Evolutionary conservation across 2,797 vertebrate species (phyloP), one percentile per base, ranked within the genome.

Genomic region (Pseudopleuronectes americanus): DNA sequence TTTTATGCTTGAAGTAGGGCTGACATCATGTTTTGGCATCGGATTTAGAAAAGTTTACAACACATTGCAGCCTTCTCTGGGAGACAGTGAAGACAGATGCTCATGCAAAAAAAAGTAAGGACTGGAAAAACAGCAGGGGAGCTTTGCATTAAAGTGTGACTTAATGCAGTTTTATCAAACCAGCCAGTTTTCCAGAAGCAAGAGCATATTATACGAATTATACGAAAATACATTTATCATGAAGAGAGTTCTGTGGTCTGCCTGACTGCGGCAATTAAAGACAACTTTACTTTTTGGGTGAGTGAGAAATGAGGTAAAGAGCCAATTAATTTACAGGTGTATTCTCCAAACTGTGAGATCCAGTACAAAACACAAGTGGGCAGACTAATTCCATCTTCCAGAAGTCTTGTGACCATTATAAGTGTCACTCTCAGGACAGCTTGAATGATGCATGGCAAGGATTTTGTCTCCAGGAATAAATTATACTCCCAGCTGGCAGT

Each of bases 111-210:
- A 61, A 64, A 33, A 63, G 64, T 23, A 13, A 60, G 65, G 68
- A 69, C 77, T 7, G 28, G 66, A 68, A 83, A 80, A 85, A 79
- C 72, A 83, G 49, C 59, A 84, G 77, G 61, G 69, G 73, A 26
- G 72, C 60, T 55, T 64, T 61, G 38, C 83, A 86, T 85, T 90
- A 68, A 88, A 87, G 76, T 84, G 76, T 28, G 22, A 79, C 78
- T 90, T 84, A 90, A 90, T 92, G 91, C 80, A 55, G 59, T 88
- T 89, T 81, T 71, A 87, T 80, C 64, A 85, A 89, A 71, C n/a
- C 57, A 48, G 53, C 48, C 38, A 83, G 77, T 67, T 74, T 82
- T 84, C 71, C 65, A 26, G 43, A 41, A 56, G 48, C 13, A 60
- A 74, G 17, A 68, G 54, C 13, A 12, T 22, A 10, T 9, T n/a